Percentiles rank a stretch among this genome's conserved stretches.
These are phyloP conservation scores for Drosophila ezoana DNA, from an alignment of 2,888 invertebrate genomes.

Conservation along the genomic window DNA sequence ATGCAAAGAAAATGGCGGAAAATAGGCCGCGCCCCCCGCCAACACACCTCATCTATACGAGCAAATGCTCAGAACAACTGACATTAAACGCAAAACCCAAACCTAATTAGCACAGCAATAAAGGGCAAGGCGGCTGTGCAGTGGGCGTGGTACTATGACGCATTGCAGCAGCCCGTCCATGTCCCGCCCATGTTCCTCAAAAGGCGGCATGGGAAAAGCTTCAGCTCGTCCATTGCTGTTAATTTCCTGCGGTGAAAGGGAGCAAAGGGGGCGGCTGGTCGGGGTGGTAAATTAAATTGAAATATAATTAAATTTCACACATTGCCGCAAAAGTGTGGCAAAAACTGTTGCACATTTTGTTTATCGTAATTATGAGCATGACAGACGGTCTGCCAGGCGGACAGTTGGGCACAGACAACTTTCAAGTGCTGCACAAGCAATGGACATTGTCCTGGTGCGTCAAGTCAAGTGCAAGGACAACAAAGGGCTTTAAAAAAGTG, in stretches of 20 bases:
- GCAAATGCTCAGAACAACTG: conserved; percentile 5
- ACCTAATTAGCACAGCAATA: conserved; percentile 60
- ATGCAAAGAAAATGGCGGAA: conserved; percentile 26
- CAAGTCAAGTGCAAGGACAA: conserved; percentile 47
- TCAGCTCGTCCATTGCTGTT: conserved; percentile 20
- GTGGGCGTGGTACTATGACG: conserved; percentile 39
- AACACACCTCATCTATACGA: neutral
- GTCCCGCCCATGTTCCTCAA: conserved; percentile 22
- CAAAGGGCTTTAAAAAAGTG: conserved; percentile 23
- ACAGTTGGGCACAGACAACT: neutral
- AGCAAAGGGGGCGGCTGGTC: neutral
- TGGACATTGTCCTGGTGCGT: conserved; percentile 14
- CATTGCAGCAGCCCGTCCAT: conserved; percentile 32
- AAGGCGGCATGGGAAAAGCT: conserved; percentile 32
- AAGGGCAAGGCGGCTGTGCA: conserved; percentile 8
- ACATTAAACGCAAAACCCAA: conserved; percentile 42
- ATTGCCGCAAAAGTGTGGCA: conserved; percentile 23
- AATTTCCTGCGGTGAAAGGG: conserved; percentile 34
- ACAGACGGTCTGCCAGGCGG: conserved; percentile 1
- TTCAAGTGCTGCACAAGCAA: conserved; percentile 45
- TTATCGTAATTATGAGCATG: conserved; percentile 26
- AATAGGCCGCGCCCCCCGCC: neutral
- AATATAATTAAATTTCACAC: conserved; percentile 51
- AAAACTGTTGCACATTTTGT: conserved; percentile 43
- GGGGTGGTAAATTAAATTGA: conserved; percentile 33